Conservation (phyloP, 2,797 vertebrate genomes). For the Parambassis ranga region DNA sequence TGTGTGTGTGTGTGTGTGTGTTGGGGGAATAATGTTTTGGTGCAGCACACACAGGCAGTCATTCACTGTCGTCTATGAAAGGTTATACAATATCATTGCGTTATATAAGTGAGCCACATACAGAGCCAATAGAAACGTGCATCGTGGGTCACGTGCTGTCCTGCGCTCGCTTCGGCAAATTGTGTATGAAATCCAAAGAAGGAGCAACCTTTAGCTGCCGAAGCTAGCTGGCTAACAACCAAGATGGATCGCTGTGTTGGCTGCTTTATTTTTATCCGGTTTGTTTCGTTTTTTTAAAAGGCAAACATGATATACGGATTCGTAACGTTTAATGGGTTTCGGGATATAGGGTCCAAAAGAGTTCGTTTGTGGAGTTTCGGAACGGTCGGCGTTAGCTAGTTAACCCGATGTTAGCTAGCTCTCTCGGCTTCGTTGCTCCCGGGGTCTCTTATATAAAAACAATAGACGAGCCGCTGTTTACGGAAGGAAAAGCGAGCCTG, state of each 20-base stretch:
- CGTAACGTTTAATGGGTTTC: background rate
- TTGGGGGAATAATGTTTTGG: too few species aligned
- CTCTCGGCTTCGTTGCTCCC: background rate
- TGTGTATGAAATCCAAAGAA: slow-evolving; percentile 10
- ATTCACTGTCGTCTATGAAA: background rate
- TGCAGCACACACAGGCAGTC: background rate
- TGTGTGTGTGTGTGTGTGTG: too few species aligned
- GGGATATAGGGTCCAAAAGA: background rate
- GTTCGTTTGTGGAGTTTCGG: slow-evolving; percentile 1
- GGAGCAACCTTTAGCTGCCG: slow-evolving; percentile 30
- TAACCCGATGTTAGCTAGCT: slow-evolving; percentile 25
- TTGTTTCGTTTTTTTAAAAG: background rate
- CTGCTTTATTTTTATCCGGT: background rate
- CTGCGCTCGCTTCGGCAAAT: slow-evolving; percentile 12
- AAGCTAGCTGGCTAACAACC: slow-evolving; percentile 34
- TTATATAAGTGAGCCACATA: slow-evolving; percentile 83
- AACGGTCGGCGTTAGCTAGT: background rate
- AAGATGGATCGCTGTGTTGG: background rate
- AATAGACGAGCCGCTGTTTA: background rate
- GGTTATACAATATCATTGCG: slow-evolving; percentile 79
- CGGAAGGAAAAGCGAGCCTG: background rate
- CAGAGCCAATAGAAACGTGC: slow-evolving; percentile 63
- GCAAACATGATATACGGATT: background rate
- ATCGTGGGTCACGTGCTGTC: slow-evolving; percentile 60
- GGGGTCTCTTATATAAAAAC: slow-evolving; percentile 50